phyloP scores from a whole-genome alignment of 1,140 invertebrate species.

The Chironomus striatipennis region DNA sequence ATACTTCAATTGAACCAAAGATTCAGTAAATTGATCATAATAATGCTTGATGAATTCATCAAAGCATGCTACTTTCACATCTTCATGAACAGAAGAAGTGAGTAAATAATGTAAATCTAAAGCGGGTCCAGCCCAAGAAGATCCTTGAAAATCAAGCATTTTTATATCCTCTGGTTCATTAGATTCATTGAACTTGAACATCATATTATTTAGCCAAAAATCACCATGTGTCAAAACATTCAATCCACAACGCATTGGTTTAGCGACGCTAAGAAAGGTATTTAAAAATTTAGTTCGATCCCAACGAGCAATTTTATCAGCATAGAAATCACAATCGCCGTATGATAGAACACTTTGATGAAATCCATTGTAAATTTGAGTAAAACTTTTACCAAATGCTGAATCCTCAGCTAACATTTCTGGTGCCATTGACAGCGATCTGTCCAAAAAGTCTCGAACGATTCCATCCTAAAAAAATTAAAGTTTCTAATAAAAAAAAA shows the following conservation, averaged over 20 bases:
- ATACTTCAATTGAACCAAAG: background rate
- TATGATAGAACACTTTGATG: background rate
- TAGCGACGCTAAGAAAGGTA: background rate
- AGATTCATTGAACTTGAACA: constrained; percentile 48
- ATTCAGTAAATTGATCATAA: constrained; percentile 1
- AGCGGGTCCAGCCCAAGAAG: background rate
- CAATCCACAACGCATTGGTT: background rate
- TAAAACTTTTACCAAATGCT: constrained; percentile 45
- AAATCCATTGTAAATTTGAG: background rate
- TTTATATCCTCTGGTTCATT: constrained; percentile 36
- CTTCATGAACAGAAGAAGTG: background rate
- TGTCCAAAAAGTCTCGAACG: background rate
- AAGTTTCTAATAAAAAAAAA: background rate
- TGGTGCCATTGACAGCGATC: background rate
- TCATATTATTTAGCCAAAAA: constrained; percentile 56
- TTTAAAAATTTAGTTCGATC: background rate
- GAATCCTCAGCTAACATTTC: constrained; percentile 26
- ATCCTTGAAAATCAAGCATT: background rate
- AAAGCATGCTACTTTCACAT: background rate
- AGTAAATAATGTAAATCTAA: background rate
- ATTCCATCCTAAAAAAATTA: background rate
- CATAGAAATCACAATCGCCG: background rate
- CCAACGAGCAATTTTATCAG: background rate
- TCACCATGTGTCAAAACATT: constrained; percentile 43
- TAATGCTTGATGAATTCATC: background rate